These are phyloP conservation scores for Patella ulyssiponensis DNA, from an alignment of 2,888 invertebrate genomes.

Conservation along the genomic window DNA sequence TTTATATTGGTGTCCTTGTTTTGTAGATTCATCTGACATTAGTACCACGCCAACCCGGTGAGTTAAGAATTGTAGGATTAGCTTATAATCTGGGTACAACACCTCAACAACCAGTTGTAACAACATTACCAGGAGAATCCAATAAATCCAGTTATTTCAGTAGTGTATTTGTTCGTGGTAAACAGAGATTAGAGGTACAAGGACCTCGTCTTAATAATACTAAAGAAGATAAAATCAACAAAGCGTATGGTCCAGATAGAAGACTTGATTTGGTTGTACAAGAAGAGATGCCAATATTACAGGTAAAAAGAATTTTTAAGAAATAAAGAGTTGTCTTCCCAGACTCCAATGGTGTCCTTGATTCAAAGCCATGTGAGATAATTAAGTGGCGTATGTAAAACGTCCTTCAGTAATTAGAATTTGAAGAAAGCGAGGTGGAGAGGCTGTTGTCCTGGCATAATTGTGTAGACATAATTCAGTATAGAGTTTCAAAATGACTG, in stretches of 20 bases:
- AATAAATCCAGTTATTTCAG: constrained; percentile 57
- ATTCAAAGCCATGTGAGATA: too few species aligned
- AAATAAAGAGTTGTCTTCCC: background rate
- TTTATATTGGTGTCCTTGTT: too few species aligned
- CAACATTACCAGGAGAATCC: constrained; percentile 14
- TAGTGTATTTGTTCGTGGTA: constrained; percentile 68
- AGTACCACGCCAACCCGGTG: constrained; percentile 83
- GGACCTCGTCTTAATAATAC: constrained; percentile 76
- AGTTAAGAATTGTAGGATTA: constrained; percentile 82
- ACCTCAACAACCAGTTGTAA: constrained; percentile 15
- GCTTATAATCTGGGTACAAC: constrained; percentile 76
- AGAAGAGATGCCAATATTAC: constrained; percentile 85
- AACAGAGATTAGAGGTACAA: constrained; percentile 74
- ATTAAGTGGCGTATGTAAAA: too few species aligned
- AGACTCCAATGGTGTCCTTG: background rate
- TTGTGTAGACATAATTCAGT: too few species aligned
- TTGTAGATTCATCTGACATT: constrained; percentile 79
- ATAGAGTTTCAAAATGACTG: too few species aligned
- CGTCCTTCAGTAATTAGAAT: too few species aligned
- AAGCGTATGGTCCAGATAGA: constrained; percentile 78
- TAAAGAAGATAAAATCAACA: constrained; percentile 74
- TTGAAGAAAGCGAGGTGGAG: too few species aligned
- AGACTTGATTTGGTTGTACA: constrained; percentile 83
- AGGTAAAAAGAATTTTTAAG: constrained; percentile 75
- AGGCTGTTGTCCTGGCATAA: too few species aligned